Base-by-base conservation (phyloP, 1,140 invertebrate species). In the Drosophila pallidifrons region DNA sequence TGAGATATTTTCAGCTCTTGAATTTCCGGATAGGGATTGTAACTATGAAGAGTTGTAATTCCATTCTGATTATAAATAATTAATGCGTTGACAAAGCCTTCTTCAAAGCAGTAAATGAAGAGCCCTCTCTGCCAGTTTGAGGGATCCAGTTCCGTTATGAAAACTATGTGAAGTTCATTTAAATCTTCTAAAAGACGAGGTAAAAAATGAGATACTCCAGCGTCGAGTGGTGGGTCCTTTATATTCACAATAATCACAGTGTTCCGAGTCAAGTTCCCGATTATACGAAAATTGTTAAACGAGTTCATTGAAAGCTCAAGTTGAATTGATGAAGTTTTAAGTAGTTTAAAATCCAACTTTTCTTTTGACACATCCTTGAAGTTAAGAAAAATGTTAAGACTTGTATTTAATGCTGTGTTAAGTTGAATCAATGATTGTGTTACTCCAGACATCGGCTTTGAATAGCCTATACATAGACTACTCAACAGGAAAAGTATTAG, bases 381-480 rank as follows among this genome's bases (percentile, higher is more conserved):
- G 13, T 86, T 66, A 0, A 87, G 41, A 3, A 79, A 61, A n/a
- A 86, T 57, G 49, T 86, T 82, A 0, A 87, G 69, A n/a, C 65
- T 35, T 5, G 7, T 74, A 7, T 52, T 15, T 16, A 70, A 51
- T 2, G 5, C 64, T 0, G 3, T 0, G 11, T 87, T 82, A 1
- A 87, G 60, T 41, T 67, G 28, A 1, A 8, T 52, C 5, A 86
- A 4, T 0, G 47, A 16, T 32, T 59, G 13, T 1, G 10, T 13
- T 3, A 60, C 5, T 20, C 30, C 20, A 20, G 7, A n/a, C 1
- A 43, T 13, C 5, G 41, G 41, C 5, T 43, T 6, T 13, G n/a
- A 43, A 43, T 43, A 43, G 43, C 3, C n/a, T 13, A 0, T 13
- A 13, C 3, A 54, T 1, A 16, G 2, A 15, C 58, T 38, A 55